Evolutionary conservation across 2,797 vertebrate genomes (phyloP).

Genomic region (Sebastes goodei): DNA sequence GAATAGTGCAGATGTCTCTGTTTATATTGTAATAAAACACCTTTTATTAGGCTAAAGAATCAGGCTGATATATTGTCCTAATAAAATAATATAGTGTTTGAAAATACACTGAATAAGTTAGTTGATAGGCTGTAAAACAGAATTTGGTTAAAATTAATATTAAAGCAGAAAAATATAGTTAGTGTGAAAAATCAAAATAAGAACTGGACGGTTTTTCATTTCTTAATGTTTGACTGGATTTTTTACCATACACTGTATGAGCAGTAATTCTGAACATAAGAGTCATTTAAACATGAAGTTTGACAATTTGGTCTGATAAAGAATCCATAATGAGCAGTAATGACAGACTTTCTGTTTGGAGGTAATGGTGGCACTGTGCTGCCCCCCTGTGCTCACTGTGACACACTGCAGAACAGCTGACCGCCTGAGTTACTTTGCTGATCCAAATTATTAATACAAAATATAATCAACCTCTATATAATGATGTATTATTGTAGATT

Average conservation of each 20-base stretch:
- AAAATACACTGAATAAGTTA: not conserved
- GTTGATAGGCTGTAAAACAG: not conserved
- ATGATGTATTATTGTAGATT: too few relatives aligned
- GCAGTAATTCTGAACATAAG: not conserved
- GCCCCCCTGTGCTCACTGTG: conserved; percentile 58
- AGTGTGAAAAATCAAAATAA: not conserved
- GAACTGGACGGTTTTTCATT: not conserved
- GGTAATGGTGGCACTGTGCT: conserved; percentile 39
- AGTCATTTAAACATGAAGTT: not conserved
- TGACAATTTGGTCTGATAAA: not conserved
- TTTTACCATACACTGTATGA: not conserved
- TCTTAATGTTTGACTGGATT: not conserved
- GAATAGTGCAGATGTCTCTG: not conserved
- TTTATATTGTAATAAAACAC: not conserved
- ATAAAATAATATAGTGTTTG: not conserved
- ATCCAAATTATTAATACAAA: not conserved
- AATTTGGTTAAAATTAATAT: not conserved
- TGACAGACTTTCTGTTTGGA: not conserved
- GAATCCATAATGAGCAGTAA: not conserved
- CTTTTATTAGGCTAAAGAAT: not conserved
- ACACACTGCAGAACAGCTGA: conserved; percentile 5
- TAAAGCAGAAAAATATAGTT: not conserved
- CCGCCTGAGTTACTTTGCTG: not conserved
- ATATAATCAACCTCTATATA: not conserved
- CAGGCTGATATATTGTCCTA: not conserved